Base-by-base conservation (phyloP, 2,113 vertebrate genomes). In the Gnathonemus echidnorhynchus region DNA sequence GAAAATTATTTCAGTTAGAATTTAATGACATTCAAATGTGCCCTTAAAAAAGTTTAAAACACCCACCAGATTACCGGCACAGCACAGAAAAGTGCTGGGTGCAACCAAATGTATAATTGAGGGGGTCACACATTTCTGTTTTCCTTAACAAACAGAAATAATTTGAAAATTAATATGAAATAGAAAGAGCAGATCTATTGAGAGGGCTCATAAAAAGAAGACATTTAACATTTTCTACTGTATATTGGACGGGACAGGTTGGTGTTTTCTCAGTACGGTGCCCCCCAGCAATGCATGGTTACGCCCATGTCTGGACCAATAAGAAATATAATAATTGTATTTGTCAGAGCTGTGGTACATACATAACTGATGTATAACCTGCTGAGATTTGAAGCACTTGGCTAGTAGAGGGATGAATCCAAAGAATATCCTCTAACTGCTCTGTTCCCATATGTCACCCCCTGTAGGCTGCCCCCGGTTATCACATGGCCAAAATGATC, bases 401-500 rank as follows among this genome's bases (percentile, higher is more conserved):
- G n/a, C n/a, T 70, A 70, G 62, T 31, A 31, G 62, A 80, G 35
- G 15, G 74, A 31, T 80, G 74, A 80, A 80, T 77, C 31, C 70
- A 77, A 15, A 35, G 10, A 17, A 5, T 77, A 31, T 77, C 31
- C 1, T 77, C 31, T 77, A 39, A 77, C 31, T 77, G 15, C 62
- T 10, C 70, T 77, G 4, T 39, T 77, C 15, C 1, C 0, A 0
- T 35, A 39, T 80, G 31, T 80, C 31, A 3, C 39, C 50, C 24
- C 80, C 91, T 93, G 46, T 92, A 98, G 97, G 97, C 97, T 0
- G 97, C 97, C 17, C 97, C 97, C 2, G 97, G 97, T 19, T 98
- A 98, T 92, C 97, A 98, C 93, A 97, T 98, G 97, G 97, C 97
- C 46, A 98, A 98, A 94, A 96, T 96, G 96, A 98, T 98, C 92